Evolutionary conservation across 2,888 invertebrate species (phyloP).

Genomic region (Xanthia icteritia): DNA sequence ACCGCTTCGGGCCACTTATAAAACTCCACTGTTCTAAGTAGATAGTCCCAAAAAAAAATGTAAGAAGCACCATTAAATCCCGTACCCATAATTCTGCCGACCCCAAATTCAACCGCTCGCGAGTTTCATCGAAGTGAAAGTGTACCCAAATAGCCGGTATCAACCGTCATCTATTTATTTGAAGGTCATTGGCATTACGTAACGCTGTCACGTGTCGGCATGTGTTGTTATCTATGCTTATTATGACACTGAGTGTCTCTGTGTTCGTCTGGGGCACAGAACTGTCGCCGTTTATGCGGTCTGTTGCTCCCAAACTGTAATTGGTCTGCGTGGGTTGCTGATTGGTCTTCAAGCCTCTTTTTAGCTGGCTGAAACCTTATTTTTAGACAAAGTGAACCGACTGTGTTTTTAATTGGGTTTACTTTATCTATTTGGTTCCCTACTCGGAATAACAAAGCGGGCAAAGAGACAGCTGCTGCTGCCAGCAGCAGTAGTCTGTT

Average conservation of each 20-base stretch:
- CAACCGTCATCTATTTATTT: conserved; percentile 21
- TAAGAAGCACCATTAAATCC: neutral
- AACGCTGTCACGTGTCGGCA: conserved; percentile 9
- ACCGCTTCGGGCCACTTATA: no score
- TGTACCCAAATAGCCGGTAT: conserved; percentile 27
- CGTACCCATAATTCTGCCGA: neutral
- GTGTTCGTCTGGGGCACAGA: conserved; percentile 1
- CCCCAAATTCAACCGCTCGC: neutral
- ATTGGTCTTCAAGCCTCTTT: conserved; percentile 1
- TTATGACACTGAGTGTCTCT: conserved; percentile 32
- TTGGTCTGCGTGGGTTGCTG: neutral
- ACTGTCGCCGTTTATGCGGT: neutral
- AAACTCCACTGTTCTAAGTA: neutral
- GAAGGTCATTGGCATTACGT: conserved; percentile 55
- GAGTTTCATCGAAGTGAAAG: conserved; percentile 50
- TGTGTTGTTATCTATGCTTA: conserved; percentile 29
- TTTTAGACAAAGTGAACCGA: neutral
- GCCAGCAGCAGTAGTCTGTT: no score
- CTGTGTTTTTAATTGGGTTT: neutral
- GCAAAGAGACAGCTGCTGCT: neutral
- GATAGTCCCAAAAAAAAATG: neutral
- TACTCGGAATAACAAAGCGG: neutral
- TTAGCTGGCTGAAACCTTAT: neutral
- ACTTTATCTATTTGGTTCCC: neutral
- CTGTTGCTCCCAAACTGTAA: conserved; percentile 6